Evolutionary conservation across 2,797 vertebrate species (phyloP).

Genomic region (Vireo griseus): DNA sequence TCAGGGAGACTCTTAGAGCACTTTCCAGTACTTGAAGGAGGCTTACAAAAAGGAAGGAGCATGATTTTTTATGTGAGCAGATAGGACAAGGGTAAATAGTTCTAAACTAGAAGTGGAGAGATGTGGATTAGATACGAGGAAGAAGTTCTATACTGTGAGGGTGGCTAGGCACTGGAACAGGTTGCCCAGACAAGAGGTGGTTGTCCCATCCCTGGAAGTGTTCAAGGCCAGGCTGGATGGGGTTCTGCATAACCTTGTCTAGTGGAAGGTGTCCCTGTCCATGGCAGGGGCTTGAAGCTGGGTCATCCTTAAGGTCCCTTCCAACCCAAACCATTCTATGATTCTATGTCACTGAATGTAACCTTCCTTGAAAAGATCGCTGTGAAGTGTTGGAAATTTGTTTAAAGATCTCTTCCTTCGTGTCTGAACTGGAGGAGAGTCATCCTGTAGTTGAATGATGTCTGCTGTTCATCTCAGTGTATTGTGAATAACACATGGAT

Average conservation of each 20-base stretch:
- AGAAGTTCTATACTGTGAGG: neutral
- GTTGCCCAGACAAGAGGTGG: neutral
- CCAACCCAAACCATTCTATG: neutral
- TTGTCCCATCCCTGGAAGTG: neutral
- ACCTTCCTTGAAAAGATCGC: neutral
- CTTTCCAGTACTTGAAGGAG: neutral
- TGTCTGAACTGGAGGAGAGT: neutral
- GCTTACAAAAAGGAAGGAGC: neutral
- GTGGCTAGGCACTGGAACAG: neutral
- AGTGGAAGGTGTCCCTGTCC: neutral
- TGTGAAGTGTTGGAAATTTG: neutral
- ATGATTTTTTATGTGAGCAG: neutral
- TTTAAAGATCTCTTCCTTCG: neutral
- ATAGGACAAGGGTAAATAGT: neutral
- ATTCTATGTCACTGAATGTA: neutral
- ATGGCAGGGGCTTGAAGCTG: neutral
- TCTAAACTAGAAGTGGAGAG: neutral
- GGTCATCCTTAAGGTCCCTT: neutral
- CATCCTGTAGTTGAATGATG: neutral
- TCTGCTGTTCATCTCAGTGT: neutral
- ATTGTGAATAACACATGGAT: neutral
- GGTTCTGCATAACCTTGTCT: neutral
- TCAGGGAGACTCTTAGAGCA: neutral
- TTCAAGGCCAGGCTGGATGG: neutral
- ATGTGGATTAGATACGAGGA: neutral